Evolutionary conservation across 2,797 vertebrate genomes (phyloP), one percentile per base, ranked within the genome.

Genomic region (Acanthurus tractus): DNA sequence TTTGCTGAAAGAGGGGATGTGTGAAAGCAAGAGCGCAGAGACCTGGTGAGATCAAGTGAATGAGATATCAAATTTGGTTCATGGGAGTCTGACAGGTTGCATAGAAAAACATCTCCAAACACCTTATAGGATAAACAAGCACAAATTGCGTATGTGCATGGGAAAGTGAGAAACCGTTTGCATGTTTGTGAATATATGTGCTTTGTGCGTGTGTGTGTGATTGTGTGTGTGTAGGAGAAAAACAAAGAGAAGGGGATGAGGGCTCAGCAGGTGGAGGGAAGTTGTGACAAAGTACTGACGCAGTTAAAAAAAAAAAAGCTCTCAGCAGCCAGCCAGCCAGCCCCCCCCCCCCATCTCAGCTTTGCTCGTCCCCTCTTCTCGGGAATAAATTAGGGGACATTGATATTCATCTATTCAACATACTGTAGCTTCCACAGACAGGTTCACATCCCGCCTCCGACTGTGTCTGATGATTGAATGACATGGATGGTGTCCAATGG

Each of bases 241-340:
- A 9, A 34, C 25, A 59, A 44, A 23, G 49, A 5, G 52, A 67
- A 63, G 59, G 50, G 42, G 62, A 52, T 15, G 52, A 54, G 42
- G 65, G 38, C 74, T 10, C 78, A 86, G 89, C 81, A 89, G 82
- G 88, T 90, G 78, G 78, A 81, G 65, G 70, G 44, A 83, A 89
- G 76, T 79, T 86, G 88, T 84, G 85, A 89, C 77, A 86, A 85
- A 89, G 74, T 82, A 53, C 77, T 89, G 91, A 92, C 92, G 89
- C 92, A 94, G 81, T 87, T 81, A 22, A 71, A 76, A 34, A 25
- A 25, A 67, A 81, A 83, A 69, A 81, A 83, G 80, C 45, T 64
- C 76, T 55, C 83, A 84, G 84, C 63, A 82, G 36, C 20, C 56
- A 64, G 66, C 71, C 66, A 14, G 52, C 44, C 78, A 2, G 3